Evolutionary conservation across 53 echinoderm and acorn worm genomes (phyloP).

Genomic region (Mesocentrotus franciscanus): DNA sequence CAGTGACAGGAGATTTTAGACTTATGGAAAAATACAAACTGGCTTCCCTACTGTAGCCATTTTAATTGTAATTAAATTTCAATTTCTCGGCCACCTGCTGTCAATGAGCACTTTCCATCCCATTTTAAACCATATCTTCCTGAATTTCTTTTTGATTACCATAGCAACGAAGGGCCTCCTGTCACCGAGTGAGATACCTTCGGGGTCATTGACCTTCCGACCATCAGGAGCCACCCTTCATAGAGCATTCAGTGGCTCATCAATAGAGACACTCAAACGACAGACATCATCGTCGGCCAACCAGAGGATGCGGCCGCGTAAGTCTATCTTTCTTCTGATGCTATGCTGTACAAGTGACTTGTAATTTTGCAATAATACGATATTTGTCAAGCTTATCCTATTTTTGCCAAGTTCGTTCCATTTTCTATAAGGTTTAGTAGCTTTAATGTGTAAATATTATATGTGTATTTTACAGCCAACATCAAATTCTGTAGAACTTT

Average conservation of each 20-base stretch:
- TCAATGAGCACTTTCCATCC: background rate
- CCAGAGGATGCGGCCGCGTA: conserved; percentile 88
- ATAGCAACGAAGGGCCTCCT: conserved; percentile 60
- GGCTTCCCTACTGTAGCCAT: too few species aligned
- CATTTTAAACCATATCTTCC: background rate
- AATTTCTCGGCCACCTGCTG: background rate
- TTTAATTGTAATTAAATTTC: too few species aligned
- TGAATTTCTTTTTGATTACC: background rate
- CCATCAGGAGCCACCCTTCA: conserved; percentile 51
- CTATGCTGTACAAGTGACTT: background rate
- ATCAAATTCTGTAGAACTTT: too few species aligned
- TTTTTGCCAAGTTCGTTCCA: too few species aligned
- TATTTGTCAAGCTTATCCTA: too few species aligned
- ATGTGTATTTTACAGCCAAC: too few species aligned
- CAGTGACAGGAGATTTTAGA: too few species aligned
- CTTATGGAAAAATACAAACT: too few species aligned
- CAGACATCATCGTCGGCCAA: conserved; percentile 71
- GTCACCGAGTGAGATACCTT: conserved; percentile 66
- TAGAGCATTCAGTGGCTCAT: conserved; percentile 90
- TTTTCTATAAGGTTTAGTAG: too few species aligned
- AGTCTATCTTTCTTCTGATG: conserved; percentile 49
- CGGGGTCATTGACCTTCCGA: conserved; percentile 53
- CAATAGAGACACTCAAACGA: conserved; percentile 80
- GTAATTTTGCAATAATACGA: background rate
- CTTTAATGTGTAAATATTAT: too few species aligned